Percentiles rank a stretch among this genome's conserved stretches.
These are phyloP conservation scores for Sebastes fasciatus DNA, from an alignment of 2,113 vertebrate species.

Conservation along the genomic window DNA sequence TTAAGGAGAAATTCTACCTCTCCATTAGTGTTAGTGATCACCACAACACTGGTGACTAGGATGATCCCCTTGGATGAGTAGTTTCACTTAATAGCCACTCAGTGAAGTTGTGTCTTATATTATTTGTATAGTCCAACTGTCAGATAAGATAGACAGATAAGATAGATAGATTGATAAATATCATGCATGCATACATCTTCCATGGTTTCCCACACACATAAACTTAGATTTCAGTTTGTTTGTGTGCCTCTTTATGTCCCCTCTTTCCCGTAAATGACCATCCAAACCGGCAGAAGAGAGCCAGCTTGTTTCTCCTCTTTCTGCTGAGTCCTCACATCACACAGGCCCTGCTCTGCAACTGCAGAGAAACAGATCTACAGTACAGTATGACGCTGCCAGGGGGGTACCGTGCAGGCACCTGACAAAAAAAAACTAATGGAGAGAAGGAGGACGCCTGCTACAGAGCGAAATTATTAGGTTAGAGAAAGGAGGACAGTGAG, in stretches of 20 bases:
- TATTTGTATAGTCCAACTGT: not conserved
- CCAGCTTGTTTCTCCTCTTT: conserved; percentile 57
- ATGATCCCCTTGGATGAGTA: not conserved
- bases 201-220: no score
- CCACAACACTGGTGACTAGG: not conserved
- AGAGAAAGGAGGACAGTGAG: conserved; percentile 68
- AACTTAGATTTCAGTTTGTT: not conserved
- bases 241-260: not conserved
- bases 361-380: conserved; percentile 63
- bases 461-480: conserved; percentile 56
- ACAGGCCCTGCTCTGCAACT: conserved; percentile 59
- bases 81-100: not conserved
- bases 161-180: not conserved
- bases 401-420: conserved; percentile 35
- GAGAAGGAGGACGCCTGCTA: conserved; percentile 9
- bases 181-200: not conserved
- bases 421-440: conserved; percentile 41
- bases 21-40: not conserved
- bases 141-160: not conserved
- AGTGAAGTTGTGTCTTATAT: not conserved
- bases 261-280: not conserved
- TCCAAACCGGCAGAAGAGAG: conserved; percentile 25
- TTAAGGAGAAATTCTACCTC: not conserved
- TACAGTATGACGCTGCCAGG: conserved; percentile 32
- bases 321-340: conserved; percentile 79